Percentiles rank a stretch among this genome's conserved stretches.
Evolutionary conservation across 30 jellyfish, hydroid and myxozoan species (phyloP).

Genomic region (Phacellophora camtschatica): DNA sequence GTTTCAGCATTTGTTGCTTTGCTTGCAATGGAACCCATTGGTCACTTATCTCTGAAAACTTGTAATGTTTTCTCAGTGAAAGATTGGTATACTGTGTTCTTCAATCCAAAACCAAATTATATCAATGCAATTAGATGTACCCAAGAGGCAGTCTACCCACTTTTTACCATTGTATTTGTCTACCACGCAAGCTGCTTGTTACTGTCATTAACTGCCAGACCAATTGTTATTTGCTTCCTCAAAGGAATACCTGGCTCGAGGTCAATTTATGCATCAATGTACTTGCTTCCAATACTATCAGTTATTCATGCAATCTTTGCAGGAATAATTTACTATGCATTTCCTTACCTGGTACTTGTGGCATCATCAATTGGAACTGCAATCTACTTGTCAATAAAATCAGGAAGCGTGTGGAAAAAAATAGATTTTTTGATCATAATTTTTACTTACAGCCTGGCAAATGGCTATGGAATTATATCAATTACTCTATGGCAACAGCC

Average conservation of each 20-base stretch:
- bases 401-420: slow-evolving; percentile 2
- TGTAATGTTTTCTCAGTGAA: slow-evolving; percentile 68
- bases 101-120: slow-evolving; percentile 74
- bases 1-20: slow-evolving; percentile 46
- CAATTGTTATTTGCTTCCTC: slow-evolving; percentile 5
- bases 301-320: slow-evolving; percentile 80
- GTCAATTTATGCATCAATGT: slow-evolving; percentile 77
- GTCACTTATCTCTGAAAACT: slow-evolving; percentile 38
- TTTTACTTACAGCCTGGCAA: slow-evolving; percentile 68
- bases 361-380: slow-evolving; percentile 87
- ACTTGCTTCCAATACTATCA: slow-evolving; percentile 76
- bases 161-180: slow-evolving; percentile 61
- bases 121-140: slow-evolving; percentile 62
- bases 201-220: slow-evolving; percentile 51
- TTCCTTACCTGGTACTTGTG: slow-evolving; percentile 64
- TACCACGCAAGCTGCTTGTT: slow-evolving; percentile 58
- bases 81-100: slow-evolving; percentile 94
- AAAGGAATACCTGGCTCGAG: slow-evolving; percentile 43
- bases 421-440: slow-evolving; percentile 40
- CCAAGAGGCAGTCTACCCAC: slow-evolving; percentile 94
- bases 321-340: slow-evolving; percentile 78
- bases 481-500: slow-evolving; percentile 65
- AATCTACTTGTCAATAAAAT: slow-evolving; percentile 41
- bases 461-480: slow-evolving; percentile 87
- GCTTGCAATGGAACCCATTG: slow-evolving; percentile 73